Conservation (phyloP, 1,140 invertebrate species). For the Caenorhabditis remanei region DNA sequence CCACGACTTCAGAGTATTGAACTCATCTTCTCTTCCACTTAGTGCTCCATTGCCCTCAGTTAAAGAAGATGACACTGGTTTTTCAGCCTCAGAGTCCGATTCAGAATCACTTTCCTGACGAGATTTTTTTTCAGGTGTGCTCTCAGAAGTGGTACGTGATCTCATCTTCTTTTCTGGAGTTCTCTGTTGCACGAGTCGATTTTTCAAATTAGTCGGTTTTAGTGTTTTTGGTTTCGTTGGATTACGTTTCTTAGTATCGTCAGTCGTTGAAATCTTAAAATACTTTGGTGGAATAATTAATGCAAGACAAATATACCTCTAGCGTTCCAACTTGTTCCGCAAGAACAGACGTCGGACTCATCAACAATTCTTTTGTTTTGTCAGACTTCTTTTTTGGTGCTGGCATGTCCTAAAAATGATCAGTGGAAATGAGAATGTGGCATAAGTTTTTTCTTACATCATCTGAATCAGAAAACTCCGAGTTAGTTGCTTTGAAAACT, state of each 20-base stretch:
- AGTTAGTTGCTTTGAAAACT: too few relatives aligned
- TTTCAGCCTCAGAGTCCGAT: neutral
- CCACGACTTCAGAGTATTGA: constrained; percentile 83
- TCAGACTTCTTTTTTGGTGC: neutral
- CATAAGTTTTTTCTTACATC: too few relatives aligned
- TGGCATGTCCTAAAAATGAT: neutral
- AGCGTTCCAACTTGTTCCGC: neutral
- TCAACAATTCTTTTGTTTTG: neutral
- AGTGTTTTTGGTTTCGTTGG: neutral
- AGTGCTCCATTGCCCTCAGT: neutral
- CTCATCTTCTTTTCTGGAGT: neutral
- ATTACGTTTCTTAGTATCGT: neutral
- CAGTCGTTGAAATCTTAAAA: neutral
- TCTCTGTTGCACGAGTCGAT: too few relatives aligned
- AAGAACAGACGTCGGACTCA: neutral
- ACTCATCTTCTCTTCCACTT: constrained; percentile 85
- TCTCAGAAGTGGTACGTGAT: neutral
- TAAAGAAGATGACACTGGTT: neutral
- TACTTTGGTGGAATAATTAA: neutral
- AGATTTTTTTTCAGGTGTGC: constrained; percentile 29
- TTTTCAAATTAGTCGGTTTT: constrained; percentile 18
- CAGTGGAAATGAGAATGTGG: neutral
- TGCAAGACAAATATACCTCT: neutral
- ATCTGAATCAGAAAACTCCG: too few relatives aligned
- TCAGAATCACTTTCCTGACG: neutral